Evolutionary conservation across 2,797 vertebrate genomes (phyloP), one percentile per base, ranked within the genome.

Genomic region (Bradypodion pumilum): DNA sequence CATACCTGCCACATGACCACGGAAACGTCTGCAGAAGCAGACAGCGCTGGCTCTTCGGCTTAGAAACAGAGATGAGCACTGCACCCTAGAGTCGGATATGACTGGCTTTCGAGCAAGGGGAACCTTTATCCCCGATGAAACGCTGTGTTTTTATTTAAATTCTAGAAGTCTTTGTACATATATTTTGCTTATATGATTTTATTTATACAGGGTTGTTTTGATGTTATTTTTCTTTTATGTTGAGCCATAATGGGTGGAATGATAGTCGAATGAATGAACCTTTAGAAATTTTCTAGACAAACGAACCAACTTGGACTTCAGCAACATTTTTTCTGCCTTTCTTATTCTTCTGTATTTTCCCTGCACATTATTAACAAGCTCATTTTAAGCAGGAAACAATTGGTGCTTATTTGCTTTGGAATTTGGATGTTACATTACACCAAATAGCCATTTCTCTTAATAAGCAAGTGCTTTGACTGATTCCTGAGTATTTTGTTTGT

Each of bases 311-410:
- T 70, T 56, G 35, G 23, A 32, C 29, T 66, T 21, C n/a, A 32
- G 1, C 27, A n/a, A 37, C 9, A 4, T 35, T 16, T 19, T 10
- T 69, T 21, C 4, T 37, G 2, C 37, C 29, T 77, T 83, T 46
- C 29, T 21, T 5, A 40, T 32, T 25, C 46, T 19, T 37, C 60
- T 16, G 4, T 78, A 66, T 70, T 72, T 46, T 49, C 32, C 52
- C 70, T 44, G 77, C 78, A 46, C 59, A 74, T 44, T 59, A 74
- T 44, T 59, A 85, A 80, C 35, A 35, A 80, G 46, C 46, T 72
- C 13, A 19, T 80, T 85, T 74, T 68, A 75, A 75, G 13, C 1
- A 46, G 72, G 9, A 60, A 80, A 85, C 78, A 85, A 75, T 60
- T 32, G 19, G 46, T 32, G 62, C 72, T 75, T 80, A 32, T 80